phyloP scores from a whole-genome alignment of 2,797 vertebrate genomes.

The Serranus cabrilla region DNA sequence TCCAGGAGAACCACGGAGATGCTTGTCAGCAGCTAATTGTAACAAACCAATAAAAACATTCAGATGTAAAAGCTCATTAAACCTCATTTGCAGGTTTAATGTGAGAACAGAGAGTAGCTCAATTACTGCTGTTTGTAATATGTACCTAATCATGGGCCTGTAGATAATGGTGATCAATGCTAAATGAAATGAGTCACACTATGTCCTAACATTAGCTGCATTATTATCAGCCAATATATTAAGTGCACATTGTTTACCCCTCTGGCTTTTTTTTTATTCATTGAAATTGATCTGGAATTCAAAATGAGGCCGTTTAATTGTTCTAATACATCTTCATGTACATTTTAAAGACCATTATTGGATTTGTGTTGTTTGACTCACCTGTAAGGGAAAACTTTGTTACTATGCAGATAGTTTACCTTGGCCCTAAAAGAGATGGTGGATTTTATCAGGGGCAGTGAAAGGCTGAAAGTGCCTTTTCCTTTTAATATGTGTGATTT shows the following conservation, averaged over 20 bases:
- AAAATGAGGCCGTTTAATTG: conserved; percentile 4
- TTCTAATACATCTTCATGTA: neutral
- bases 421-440: neutral
- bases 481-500: neutral
- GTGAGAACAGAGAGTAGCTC: neutral
- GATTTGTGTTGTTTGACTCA: neutral
- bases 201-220: neutral
- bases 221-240: conserved; percentile 3
- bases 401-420: neutral
- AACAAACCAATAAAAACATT: conserved; percentile 4
- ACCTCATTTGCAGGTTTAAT: conserved; percentile 19
- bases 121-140: conserved; percentile 6
- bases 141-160: neutral
- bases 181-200: conserved; percentile 6
- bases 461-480: neutral
- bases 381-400: neutral
- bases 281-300: conserved; percentile 14
- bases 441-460: neutral
- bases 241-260: conserved; percentile 11
- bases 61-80: neutral
- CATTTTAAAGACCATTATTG: neutral
- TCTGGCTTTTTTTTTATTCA: conserved; percentile 24
- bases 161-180: conserved; percentile 9
- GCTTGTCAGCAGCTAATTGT: neutral
- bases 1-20: neutral